Percentiles rank a stretch among this genome's conserved stretches.
These are phyloP conservation scores for Octodon degus DNA, from an alignment of 2,113 vertebrate genomes.

Conservation along the genomic window DNA sequence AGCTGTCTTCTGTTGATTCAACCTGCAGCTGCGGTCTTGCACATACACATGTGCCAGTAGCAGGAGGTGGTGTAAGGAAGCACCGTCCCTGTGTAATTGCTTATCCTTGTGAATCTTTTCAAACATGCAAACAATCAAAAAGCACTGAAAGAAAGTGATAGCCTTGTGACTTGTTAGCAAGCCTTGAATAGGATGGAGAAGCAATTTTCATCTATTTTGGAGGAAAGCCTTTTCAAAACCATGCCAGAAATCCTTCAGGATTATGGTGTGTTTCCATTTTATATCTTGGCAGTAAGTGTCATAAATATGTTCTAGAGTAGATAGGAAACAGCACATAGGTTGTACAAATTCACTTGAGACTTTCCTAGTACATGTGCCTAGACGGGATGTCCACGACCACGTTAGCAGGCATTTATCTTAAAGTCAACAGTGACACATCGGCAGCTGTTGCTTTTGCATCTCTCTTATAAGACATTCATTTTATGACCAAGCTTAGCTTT, in stretches of 20 bases:
- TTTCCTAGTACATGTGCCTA: neutral
- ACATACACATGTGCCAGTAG: neutral
- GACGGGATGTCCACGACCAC: no score
- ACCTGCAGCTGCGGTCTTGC: neutral
- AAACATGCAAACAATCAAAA: neutral
- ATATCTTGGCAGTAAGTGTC: neutral
- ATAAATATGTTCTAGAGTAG: neutral
- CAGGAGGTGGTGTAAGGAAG: neutral
- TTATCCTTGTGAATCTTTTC: neutral
- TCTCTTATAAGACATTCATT: neutral
- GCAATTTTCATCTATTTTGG: neutral
- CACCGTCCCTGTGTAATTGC: neutral
- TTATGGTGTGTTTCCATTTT: neutral
- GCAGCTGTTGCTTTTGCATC: neutral
- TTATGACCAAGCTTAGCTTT: neutral
- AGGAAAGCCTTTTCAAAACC: constrained; percentile 29
- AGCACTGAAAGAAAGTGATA: neutral
- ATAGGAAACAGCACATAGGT: neutral
- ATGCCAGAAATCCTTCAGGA: neutral
- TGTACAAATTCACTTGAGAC: neutral
- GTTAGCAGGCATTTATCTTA: neutral
- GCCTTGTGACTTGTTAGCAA: neutral
- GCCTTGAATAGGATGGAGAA: constrained; percentile 25
- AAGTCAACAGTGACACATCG: neutral
- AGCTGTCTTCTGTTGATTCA: neutral